Base-by-base conservation (phyloP, 1,140 invertebrate genomes). In the Drosophila baimaii region DNA sequence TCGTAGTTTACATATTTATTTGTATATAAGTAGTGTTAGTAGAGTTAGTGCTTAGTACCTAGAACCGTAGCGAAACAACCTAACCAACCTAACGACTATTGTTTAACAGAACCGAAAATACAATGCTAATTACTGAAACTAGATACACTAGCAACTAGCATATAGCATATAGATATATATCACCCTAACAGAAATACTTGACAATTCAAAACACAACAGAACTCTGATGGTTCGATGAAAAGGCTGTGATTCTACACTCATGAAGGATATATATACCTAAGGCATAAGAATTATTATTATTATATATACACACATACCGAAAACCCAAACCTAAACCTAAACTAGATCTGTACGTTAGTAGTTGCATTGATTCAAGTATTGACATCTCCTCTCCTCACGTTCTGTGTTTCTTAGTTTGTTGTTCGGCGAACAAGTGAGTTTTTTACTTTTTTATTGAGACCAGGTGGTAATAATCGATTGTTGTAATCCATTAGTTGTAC, bases 171-270 rank as follows among this genome's bases (percentile, higher is more conserved):
- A 56, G 29, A 57, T 46, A 57, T 81, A 65, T 85, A 81, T 85
- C 78, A 85, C 57, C 61, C 56, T 33, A 83, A 69, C 59, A 37
- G 70, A 77, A 78, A 78, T 83, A 88, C 83, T 86, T 86, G 83
- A 86, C 79, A 86, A 86, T 86, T 86, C 68, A 81, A 54, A 86
- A 86, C 62, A 65, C 71, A 82, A 88, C 63, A 72, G 71, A 77
- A 77, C 79, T 54, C 29, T 77, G 85, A 62, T 85, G 66, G 69
- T 88, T 83, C 72, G 61, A 77, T 77, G 68, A 90, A 85, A 89
- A 85, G 85, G 86, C 85, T 90, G 85, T 90, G 85, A 90, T 90
- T 90, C 78, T 90, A 90, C 85, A 90, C 85, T 90, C 85, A 90
- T 90, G 78, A 85, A 89, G 83, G 75, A 88, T 79, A 86, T 78